Evolutionary conservation across 2,113 vertebrate species (phyloP), one percentile per base, ranked within the genome.

Genomic region (Candoia aspera): DNA sequence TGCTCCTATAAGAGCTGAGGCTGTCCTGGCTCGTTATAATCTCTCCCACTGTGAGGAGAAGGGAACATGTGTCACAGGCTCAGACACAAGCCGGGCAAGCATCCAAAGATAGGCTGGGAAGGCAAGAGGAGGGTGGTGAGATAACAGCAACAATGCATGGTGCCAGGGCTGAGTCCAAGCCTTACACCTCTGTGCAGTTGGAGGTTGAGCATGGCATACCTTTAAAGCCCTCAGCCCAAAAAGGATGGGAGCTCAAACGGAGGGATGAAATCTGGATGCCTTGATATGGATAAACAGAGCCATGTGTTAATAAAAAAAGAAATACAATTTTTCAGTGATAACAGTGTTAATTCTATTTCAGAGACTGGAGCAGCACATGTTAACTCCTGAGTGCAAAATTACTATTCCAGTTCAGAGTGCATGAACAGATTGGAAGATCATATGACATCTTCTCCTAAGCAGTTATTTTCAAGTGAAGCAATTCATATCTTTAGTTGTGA

Each of bases 101-200:
- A 86, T 91, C 95, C 95, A 95, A 95, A 95, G 90, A 94, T 93
- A 93, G 92, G 90, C 92, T 87, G 92, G 68, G 86, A 88, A 92
- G 84, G 91, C 88, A 93, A 86, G 15, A 59, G 62, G 54, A 87
- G 86, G 53, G 62, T 42, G 23, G 49, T 5, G 6, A 91, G 33
- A 23, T 60, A 68, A 88, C 90, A 89, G 88, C 88, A 88, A 90
- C 91, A 91, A 91, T 89, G 58, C 59, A 46, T 5, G 5, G 59
- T 55, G 33, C 53, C 21, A 49, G 11, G 59, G 68, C 57, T 60
- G 23, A 92, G 9, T 24, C 91, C 11, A 26, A 53, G n/a, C 6
- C 79, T 53, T 84, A 49, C 73, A 92, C 29, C 58, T 84, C 23
- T 58, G 59, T 13, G n/a, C 57, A 92, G 23, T 54, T 19, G 5